Evolutionary conservation across 2,888 invertebrate species (phyloP).

Genomic region (Drosophila tripunctata): DNA sequence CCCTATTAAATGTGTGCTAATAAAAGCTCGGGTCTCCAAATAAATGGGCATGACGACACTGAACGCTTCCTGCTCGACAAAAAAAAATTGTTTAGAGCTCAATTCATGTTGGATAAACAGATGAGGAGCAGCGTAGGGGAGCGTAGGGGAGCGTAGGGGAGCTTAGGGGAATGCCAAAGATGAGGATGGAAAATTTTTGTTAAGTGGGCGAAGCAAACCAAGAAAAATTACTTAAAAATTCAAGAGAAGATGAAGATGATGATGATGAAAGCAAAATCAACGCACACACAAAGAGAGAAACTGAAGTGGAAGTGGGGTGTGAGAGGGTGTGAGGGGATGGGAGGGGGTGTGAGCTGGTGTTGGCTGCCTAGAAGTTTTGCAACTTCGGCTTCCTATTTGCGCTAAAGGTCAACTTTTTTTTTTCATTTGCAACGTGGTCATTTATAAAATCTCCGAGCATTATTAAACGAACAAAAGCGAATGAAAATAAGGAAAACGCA

Average conservation of each 20-base stretch:
- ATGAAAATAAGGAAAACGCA: slow-evolving; percentile 18
- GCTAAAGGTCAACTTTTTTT: slow-evolving; percentile 75
- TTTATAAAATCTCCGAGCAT: slow-evolving; percentile 78
- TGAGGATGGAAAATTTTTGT: slow-evolving; percentile 16
- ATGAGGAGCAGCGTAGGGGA: not conserved
- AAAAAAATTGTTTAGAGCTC: slow-evolving; percentile 14
- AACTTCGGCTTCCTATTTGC: slow-evolving; percentile 51
- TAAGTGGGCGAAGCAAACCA: slow-evolving; percentile 45
- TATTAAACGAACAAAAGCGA: slow-evolving; percentile 72
- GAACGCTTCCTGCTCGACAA: slow-evolving; percentile 24
- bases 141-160: not conserved
- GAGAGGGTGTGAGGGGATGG: not conserved
- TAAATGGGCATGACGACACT: slow-evolving; percentile 66
- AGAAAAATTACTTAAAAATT: slow-evolving; percentile 76
- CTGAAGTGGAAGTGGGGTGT: not conserved
- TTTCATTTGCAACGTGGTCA: slow-evolving; percentile 73
- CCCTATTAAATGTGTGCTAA: slow-evolving; percentile 80
- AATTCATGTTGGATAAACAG: slow-evolving; percentile 19
- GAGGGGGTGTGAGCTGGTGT: not conserved
- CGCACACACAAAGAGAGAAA: slow-evolving; percentile 53
- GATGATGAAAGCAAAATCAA: slow-evolving; percentile 68
- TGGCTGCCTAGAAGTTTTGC: slow-evolving; percentile 3
- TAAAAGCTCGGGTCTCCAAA: slow-evolving; percentile 73
- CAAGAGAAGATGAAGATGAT: slow-evolving; percentile 50
- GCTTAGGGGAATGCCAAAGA: too few relatives aligned